phyloP scores from a whole-genome alignment of 1,140 invertebrate genomes.

The Neotoxoptera formosana region DNA sequence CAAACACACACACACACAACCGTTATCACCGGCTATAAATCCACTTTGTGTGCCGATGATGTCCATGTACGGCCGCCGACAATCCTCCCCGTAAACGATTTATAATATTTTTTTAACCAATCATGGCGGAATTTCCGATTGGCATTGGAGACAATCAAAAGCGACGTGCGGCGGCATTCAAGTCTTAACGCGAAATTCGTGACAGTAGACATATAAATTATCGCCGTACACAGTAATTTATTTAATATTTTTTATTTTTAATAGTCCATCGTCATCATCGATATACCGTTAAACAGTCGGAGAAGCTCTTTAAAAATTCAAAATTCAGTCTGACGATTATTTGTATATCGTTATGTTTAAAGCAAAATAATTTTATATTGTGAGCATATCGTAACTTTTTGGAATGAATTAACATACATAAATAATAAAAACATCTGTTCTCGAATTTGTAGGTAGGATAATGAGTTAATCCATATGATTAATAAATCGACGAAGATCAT shows the following conservation, averaged over 20 bases:
- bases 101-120: constrained; percentile 23
- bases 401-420: background rate
- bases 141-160: constrained; percentile 2
- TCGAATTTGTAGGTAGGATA: background rate
- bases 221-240: background rate
- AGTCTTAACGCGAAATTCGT: background rate
- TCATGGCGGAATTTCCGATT: background rate
- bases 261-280: background rate
- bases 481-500: background rate
- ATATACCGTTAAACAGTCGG: background rate
- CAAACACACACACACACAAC: background rate
- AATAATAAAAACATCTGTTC: background rate
- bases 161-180: background rate
- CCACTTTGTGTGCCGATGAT: constrained; percentile 13
- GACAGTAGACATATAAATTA: background rate
- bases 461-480: background rate
- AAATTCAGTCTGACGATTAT: background rate
- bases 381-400: background rate
- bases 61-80: constrained; percentile 46
- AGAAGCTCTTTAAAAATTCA: background rate
- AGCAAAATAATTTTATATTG: background rate
- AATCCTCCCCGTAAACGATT: constrained; percentile 15
- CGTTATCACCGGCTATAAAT: constrained; percentile 41
- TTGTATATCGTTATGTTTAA: background rate
- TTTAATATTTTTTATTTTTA: background rate